Evolutionary conservation across 2,797 vertebrate genomes (phyloP), one percentile per base, ranked within the genome.

Genomic region (Hypotaenidia philippensis): DNA sequence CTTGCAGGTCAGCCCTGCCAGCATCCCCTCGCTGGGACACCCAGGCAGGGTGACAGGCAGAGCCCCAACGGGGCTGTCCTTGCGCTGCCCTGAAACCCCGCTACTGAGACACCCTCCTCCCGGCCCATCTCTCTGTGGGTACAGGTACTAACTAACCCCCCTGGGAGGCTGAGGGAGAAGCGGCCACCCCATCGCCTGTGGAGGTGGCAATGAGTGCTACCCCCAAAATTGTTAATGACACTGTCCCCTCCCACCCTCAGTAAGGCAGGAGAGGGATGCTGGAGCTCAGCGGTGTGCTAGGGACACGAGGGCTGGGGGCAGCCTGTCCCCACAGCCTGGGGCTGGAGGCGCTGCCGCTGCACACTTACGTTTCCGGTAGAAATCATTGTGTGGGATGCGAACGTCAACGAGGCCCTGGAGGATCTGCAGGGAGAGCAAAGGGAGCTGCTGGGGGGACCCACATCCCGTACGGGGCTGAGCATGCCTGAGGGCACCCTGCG

Each of bases 341-440:
- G 25, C 0, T 23, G 68, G 45, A 53, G 34, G 36, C 90, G 75
- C 45, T 59, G 72, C 31, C 3, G 3, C n/a, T 5, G 1, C 4
- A 3, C 27, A 98, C 99, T 97, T 93, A 99, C 99, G 9, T 97
- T 99, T 99, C 63, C 98, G 97, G 90, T 99, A 99, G 97, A 99
- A 99, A 49, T 98, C 97, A 80, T 99, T 99, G 96, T 99, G 99
- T 75, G 99, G 99, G 95, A 99, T 98, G 70, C 99, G 98, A 76
- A 99, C 99, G 3, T 99, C 99, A 0, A 99, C 98, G 3, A 99
- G 96, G 56, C 99, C 99, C 96, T 99, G 99, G 76, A 99, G 98
- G 95, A 99, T 99, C 99, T 99, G 93, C 79, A 87, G 90, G 64
- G 59, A 89, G 38, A 81, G 70, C 44, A 86, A 31, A 93, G 69